Conservation (phyloP, 2,113 vertebrate genomes). For the Paradisaea rubra region DNA sequence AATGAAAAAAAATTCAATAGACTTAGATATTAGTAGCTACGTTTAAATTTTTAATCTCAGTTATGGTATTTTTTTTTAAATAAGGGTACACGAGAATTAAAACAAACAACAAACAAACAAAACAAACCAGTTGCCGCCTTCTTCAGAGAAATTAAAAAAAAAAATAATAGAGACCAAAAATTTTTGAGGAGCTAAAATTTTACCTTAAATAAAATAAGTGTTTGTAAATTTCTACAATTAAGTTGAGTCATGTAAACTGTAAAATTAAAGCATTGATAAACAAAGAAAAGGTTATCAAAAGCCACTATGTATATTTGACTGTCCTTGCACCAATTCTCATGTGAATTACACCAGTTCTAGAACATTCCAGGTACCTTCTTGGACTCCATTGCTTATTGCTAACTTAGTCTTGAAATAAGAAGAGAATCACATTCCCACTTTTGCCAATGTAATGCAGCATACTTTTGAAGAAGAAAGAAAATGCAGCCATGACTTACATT, state of each 20-base stretch:
- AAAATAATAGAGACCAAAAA: not conserved
- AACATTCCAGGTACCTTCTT: not conserved
- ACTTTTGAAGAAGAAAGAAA: not conserved
- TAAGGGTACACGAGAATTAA: fast-evolving
- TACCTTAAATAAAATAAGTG: not conserved
- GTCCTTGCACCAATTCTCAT: not conserved
- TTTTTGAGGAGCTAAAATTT: not conserved
- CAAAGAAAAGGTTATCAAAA: not conserved
- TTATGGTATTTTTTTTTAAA: not conserved
- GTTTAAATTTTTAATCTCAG: not conserved
- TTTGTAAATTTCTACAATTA: not conserved
- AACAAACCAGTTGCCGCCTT: not conserved
- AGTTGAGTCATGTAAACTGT: not conserved
- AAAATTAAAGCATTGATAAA: not conserved
- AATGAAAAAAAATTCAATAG: not conserved
- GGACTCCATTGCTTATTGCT: not conserved
- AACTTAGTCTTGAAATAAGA: not conserved
- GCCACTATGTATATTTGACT: not conserved
- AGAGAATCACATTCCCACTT: not conserved
- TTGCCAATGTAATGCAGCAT: not conserved
- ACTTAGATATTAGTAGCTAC: not conserved
- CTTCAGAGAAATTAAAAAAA: not conserved
- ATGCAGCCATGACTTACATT: not conserved
- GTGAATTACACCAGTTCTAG: not conserved
- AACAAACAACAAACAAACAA: not conserved